Base-by-base conservation (phyloP, 92 coral and sea anemone genomes). In the Actinernus sp. region DNA sequence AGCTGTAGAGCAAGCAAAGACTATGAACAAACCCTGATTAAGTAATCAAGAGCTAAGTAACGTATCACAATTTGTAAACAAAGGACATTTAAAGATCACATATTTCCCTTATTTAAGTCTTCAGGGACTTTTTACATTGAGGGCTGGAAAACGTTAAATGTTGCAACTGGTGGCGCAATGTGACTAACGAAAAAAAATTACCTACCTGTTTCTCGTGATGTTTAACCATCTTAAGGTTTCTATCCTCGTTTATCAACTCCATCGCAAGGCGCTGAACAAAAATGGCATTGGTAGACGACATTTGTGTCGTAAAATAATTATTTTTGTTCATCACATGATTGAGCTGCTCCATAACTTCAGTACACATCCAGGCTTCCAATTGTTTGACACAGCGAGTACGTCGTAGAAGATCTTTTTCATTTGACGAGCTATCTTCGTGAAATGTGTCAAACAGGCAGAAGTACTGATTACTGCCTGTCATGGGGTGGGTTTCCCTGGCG, bases 381-480 rank as follows among this genome's bases (percentile, higher is more conserved):
- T n/a, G n/a, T n/a, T n/a, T n/a, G n/a, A n/a, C n/a, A n/a, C n/a
- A n/a, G n/a, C n/a, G n/a, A n/a, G n/a, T n/a, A n/a, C 79, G 31
- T 17, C 79, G 55, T 11, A 72, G 31, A 27, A 46, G 54, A 60
- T 72, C 79, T 4, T 26, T 37, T 18, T 48, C 41, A 31, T 60
- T 60, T 24, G 59, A 28, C 2, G 79, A 72, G 37, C 60, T 72
- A 12, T 60, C 44, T 32, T 72, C 79, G 33, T 72, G 79, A 22
- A 72, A 72, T 16, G 71, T 64, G 28, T 72, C 79, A 36, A 55
- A 68, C 24, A 55, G 26, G 34, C 68, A 53, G 31, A 27, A 53
- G 60, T 55, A 58, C 4, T 53, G 36, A 4, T 46, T 24, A 31
- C 64, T 13, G 22, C 70, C 60, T 14, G 70, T 62, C 21, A 43